Base-by-base conservation (phyloP, 1,140 invertebrate species). In the Telenomus remus region DNA sequence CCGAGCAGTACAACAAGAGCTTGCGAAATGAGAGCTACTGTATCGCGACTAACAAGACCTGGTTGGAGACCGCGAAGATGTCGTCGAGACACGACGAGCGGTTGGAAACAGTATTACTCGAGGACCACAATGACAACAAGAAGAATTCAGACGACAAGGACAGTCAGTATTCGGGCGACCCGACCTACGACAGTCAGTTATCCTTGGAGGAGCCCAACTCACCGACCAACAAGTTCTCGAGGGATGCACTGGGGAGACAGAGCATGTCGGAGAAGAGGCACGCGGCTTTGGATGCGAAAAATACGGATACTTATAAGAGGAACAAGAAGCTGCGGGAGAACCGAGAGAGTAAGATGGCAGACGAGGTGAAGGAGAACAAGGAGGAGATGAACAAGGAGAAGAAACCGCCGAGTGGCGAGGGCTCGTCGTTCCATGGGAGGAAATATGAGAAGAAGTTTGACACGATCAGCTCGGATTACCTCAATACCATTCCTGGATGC, bases 231-330 rank as follows among this genome's bases (percentile, higher is more conserved):
- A 91, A 92, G 49, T 95, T 95, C 82, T 92, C 93, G 15, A 89
- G 97, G 37, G 97, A 98, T 87, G 97, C 96, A 7, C 92, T 98
- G 72, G 97, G 97, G 0, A 89, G 97, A 16, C 96, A 98, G 86
- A 98, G 96, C 85, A 98, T 99, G 94, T 98, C 96, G 0, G 97
- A 99, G 87, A 98, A 98, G 85, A 89, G 97, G 47, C 96, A 98
- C 85, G 96, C 96, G 0, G 95, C 96, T 9, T 87, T 97, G 35
- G 97, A 98, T 89, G 96, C 97, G n/a, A 95, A 96, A 85, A 93
- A 91, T 80, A 98, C 96, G 0, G 96, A 97, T 82, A 98, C 96
- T 4, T 98, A 98, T 85, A 95, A 98, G 86, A 91, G 95, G 73
- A 97, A 96, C 76, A 98, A 98, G 88, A 95, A 96, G 82, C 84